A percentile compares a stretch with the other conserved stretches of the same genome.
phyloP scores from a whole-genome alignment of 2,888 invertebrate genomes.

The Polymixis flavicincta region DNA sequence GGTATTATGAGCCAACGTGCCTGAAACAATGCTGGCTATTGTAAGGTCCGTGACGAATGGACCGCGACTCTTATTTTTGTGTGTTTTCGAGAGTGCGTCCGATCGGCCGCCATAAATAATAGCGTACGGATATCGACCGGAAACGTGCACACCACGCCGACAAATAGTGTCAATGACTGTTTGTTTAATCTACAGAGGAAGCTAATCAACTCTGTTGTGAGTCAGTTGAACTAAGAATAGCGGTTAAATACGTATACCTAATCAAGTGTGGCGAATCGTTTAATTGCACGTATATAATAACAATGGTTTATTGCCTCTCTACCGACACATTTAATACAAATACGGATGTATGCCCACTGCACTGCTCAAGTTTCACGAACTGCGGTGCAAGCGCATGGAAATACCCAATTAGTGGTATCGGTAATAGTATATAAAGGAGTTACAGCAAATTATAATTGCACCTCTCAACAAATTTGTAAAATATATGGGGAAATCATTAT shows the following conservation, averaged over 20 bases:
- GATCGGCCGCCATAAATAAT: conserved; percentile 84
- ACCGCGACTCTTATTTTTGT: conserved; percentile 84
- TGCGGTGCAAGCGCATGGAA: conserved; percentile 69
- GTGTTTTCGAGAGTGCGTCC: conserved; percentile 87
- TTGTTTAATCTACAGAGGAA: conserved; percentile 79
- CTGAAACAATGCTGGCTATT: conserved; percentile 86
- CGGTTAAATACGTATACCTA: conserved; percentile 60
- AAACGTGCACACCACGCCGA: conserved; percentile 81
- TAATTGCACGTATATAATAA: conserved; percentile 71
- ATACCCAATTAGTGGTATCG: conserved; percentile 73
- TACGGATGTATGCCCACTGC: conserved; percentile 58
- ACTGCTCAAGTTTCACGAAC: conserved; percentile 66
- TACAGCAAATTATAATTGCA: conserved; percentile 65
- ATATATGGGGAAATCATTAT: neutral
- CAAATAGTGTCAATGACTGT: conserved; percentile 84
- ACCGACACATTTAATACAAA: conserved; percentile 53
- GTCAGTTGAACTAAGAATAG: conserved; percentile 63
- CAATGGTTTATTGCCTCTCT: conserved; percentile 66
- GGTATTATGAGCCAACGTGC: conserved; percentile 79
- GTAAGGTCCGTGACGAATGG: conserved; percentile 86
- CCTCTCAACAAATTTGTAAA: neutral
- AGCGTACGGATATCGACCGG: conserved; percentile 85
- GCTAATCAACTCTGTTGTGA: conserved; percentile 73
- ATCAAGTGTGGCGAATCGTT: conserved; percentile 69
- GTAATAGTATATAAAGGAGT: conserved; percentile 63